A percentile compares a stretch with the other conserved stretches of the same genome.
These are phyloP conservation scores for Nyctibius grandis DNA, from an alignment of 2,797 vertebrate genomes.

Conservation along the genomic window DNA sequence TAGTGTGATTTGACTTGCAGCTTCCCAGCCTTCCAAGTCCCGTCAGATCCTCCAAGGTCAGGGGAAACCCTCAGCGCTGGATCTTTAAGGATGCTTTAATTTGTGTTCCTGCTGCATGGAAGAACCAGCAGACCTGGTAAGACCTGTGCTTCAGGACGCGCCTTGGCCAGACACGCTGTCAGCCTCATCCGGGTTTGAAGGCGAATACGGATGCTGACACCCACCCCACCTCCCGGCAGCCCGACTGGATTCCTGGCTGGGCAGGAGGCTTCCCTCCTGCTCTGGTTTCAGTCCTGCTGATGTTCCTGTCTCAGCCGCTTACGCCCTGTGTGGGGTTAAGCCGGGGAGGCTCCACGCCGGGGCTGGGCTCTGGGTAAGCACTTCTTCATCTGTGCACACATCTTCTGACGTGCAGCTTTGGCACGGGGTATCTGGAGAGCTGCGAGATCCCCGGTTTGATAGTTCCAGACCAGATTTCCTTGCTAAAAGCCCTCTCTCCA, in stretches of 20 bases:
- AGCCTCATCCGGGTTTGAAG: neutral
- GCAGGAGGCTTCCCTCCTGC: neutral
- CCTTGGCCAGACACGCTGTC: neutral
- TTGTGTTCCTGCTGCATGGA: accelerated
- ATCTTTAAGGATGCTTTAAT: neutral
- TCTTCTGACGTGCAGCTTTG: neutral
- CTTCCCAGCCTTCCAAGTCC: neutral
- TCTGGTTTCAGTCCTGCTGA: neutral
- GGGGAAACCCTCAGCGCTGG: accelerated
- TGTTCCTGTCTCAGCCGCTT: neutral
- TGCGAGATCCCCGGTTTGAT: neutral
- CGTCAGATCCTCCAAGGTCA: neutral
- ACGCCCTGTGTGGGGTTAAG: neutral
- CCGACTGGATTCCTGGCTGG: neutral
- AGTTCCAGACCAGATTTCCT: neutral
- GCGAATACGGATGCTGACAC: neutral
- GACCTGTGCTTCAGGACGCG: neutral
- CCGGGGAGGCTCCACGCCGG: accelerated
- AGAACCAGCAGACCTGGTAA: neutral
- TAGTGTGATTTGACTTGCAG: neutral
- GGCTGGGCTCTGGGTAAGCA: neutral
- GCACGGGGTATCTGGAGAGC: neutral
- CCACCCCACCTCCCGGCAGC: neutral
- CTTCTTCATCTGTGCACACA: neutral
- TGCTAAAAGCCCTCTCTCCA: neutral